These are phyloP conservation scores for Mohoua ochrocephala DNA, from an alignment of 2,113 vertebrate species.

Conservation along the genomic window DNA sequence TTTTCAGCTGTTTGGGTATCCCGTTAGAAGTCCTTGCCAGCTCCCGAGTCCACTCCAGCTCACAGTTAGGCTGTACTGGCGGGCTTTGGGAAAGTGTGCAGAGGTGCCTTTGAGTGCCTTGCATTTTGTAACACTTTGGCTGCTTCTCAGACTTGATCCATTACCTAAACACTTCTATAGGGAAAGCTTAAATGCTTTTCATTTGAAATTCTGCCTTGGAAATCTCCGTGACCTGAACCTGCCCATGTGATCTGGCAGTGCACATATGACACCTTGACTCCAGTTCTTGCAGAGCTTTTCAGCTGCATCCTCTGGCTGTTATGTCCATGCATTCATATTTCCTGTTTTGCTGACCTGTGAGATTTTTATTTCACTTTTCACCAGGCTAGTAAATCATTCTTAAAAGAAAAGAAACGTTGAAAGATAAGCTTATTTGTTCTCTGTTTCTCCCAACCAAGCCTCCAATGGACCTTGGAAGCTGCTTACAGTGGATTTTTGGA, in stretches of 20 bases:
- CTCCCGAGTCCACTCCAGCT: neutral
- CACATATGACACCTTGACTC: neutral
- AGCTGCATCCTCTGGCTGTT: neutral
- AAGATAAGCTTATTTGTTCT: neutral
- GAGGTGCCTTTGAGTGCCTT: neutral
- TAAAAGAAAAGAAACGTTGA: neutral
- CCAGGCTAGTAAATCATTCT: neutral
- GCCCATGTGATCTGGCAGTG: neutral
- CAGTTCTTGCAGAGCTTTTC: neutral
- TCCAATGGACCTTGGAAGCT: neutral
- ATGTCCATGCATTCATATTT: neutral
- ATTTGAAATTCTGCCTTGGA: neutral
- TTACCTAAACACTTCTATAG: neutral
- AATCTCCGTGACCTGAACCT: neutral
- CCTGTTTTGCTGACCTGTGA: conserved; percentile 2
- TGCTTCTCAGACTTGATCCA: neutral
- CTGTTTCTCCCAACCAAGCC: neutral
- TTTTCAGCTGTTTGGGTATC: neutral
- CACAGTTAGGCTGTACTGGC: neutral
- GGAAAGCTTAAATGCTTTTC: neutral
- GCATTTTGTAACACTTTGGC: neutral
- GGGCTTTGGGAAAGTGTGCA: neutral
- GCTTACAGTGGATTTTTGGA: neutral
- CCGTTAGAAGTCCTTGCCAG: neutral
- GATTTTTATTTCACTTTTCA: neutral